Conservation (phyloP, 1,140 invertebrate species). For the Meloidogyne floridensis region DNA sequence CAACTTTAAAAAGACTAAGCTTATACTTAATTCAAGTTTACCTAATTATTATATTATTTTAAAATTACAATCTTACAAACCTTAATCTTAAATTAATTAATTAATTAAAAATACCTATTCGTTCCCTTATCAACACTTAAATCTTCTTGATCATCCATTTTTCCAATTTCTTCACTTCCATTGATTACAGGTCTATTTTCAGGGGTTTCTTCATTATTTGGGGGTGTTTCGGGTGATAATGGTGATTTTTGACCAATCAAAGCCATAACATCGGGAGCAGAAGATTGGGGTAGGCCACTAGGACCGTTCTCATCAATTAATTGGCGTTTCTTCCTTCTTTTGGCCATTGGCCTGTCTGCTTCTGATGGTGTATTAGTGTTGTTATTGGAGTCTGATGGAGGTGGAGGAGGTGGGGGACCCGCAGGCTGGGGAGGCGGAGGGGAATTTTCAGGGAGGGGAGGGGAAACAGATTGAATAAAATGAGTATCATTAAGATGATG, state of each 20-base stretch:
- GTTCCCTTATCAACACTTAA: neutral
- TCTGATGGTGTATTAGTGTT: neutral
- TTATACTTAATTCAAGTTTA: no score
- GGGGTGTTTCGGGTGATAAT: neutral
- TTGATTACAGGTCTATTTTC: neutral
- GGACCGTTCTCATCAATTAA: neutral
- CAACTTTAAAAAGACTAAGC: no score
- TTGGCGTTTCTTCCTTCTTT: neutral
- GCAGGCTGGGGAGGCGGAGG: neutral
- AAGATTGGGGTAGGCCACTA: neutral
- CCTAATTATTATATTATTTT: no score
- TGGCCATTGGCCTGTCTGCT: neutral
- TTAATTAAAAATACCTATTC: neutral
- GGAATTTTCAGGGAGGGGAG: conserved; percentile 21
- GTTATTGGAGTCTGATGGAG: neutral
- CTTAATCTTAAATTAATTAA: neutral
- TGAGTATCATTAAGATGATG: neutral
- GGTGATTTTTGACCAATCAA: neutral
- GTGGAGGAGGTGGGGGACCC: neutral
- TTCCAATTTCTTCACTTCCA: neutral
- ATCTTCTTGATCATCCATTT: neutral
- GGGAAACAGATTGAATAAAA: no score
- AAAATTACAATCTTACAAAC: no score
- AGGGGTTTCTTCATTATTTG: neutral
- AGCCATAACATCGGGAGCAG: neutral